phyloP scores from a whole-genome alignment of 1,140 invertebrate species.

The Camponotus pennsylvanicus region DNA sequence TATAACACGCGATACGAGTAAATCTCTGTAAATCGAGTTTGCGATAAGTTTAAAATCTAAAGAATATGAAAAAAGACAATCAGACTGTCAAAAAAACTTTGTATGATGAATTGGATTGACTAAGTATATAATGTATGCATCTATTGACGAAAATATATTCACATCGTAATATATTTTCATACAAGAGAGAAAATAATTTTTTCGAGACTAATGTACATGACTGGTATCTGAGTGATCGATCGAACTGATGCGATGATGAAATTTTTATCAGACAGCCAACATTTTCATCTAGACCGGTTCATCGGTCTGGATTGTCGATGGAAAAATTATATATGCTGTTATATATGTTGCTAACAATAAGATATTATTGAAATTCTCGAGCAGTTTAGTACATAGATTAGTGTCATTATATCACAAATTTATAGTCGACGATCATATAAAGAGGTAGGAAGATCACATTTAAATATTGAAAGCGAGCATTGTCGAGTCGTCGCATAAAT shows the following conservation, averaged over 20 bases:
- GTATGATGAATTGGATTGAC: neutral
- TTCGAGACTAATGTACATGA: neutral
- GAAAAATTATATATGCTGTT: neutral
- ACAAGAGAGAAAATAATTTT: neutral
- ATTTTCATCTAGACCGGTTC: neutral
- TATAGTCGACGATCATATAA: neutral
- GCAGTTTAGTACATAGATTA: neutral
- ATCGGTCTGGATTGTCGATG: neutral
- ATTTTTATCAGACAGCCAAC: constrained; percentile 28
- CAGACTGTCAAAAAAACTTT: neutral
- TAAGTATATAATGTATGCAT: neutral
- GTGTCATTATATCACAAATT: neutral
- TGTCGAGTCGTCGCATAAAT: neutral
- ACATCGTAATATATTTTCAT: neutral
- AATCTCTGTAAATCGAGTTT: neutral
- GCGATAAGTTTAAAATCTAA: neutral
- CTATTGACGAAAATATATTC: neutral
- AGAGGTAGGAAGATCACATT: neutral
- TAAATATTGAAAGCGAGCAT: neutral
- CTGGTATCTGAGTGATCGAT: neutral
- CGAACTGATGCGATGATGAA: constrained; percentile 22
- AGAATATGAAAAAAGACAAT: neutral
- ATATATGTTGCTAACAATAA: neutral
- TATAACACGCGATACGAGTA: neutral
- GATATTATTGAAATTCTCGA: neutral